Evolutionary conservation across 2,888 invertebrate genomes (phyloP).

Genomic region (Drosophila mercatorum): DNA sequence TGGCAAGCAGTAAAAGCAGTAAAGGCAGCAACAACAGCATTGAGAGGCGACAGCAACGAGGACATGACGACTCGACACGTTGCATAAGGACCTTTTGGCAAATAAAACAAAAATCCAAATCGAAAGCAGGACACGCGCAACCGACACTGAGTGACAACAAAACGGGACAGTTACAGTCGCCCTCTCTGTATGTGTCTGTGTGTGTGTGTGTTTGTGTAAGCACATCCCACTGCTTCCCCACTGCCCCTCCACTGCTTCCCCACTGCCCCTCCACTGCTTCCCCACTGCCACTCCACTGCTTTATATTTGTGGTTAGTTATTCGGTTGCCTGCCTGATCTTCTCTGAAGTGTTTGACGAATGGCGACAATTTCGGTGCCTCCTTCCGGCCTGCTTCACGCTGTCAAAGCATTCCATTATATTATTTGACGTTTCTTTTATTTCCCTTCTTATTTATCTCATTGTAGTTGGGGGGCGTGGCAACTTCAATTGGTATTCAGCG

Average conservation of each 20-base stretch:
- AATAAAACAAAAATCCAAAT: slow-evolving; percentile 20
- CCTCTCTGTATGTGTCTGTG: slow-evolving; percentile 46
- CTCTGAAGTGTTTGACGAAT: slow-evolving; percentile 54
- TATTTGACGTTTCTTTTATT: slow-evolving; percentile 10
- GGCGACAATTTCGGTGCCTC: slow-evolving; percentile 32
- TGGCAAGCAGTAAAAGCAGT: slow-evolving; percentile 13
- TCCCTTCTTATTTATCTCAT: not conserved
- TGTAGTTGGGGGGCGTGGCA: not conserved
- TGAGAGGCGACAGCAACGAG: slow-evolving; percentile 16
- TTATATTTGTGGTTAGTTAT: slow-evolving; percentile 73
- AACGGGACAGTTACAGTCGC: slow-evolving; percentile 51
- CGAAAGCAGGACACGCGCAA: slow-evolving; percentile 27
- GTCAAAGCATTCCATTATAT: slow-evolving; percentile 27
- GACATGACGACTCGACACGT: slow-evolving; percentile 58
- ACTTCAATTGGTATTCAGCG: slow-evolving; percentile 18
- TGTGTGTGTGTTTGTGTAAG: slow-evolving; percentile 6
- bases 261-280: slow-evolving; percentile 2
- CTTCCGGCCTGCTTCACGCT: slow-evolving; percentile 15
- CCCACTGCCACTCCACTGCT: slow-evolving; percentile 16
- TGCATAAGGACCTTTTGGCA: slow-evolving; percentile 43
- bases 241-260: slow-evolving; percentile 16
- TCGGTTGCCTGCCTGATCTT: slow-evolving; percentile 37
- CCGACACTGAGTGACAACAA: slow-evolving; percentile 60
- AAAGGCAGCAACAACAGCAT: too few relatives aligned
- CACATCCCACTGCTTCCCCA: slow-evolving; percentile 2